These are phyloP conservation scores for Sciurus vulgaris DNA, from an alignment of 2,797 vertebrate genomes.

Conservation along the genomic window DNA sequence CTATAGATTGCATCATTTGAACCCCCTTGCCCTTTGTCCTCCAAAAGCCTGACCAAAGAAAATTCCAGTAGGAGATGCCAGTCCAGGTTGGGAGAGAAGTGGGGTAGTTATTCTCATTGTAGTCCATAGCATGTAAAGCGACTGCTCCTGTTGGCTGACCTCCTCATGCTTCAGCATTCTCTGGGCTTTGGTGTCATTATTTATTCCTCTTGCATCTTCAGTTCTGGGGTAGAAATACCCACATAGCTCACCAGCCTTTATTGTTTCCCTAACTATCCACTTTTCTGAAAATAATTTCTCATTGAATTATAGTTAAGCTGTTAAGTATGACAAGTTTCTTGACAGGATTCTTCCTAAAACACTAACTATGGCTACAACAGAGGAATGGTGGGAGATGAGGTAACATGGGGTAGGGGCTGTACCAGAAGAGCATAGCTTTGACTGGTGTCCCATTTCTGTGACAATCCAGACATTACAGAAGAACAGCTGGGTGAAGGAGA, in stretches of 20 bases:
- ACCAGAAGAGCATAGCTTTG: neutral
- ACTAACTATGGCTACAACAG: neutral
- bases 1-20: neutral
- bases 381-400: neutral
- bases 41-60: neutral
- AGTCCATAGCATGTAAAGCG: neutral
- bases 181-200: rapidly evolving
- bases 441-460: neutral
- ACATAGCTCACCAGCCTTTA: neutral
- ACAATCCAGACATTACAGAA: neutral
- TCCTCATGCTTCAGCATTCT: neutral
- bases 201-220: neutral
- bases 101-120: rapidly evolving
- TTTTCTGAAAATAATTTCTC: neutral
- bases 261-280: neutral
- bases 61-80: rapidly evolving
- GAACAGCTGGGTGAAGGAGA: neutral
- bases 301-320: neutral
- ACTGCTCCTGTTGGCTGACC: rapidly evolving
- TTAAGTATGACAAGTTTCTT: neutral
- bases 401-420: rapidly evolving
- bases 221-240: too few relatives aligned
- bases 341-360: neutral
- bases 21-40: neutral
- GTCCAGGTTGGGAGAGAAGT: rapidly evolving